These are phyloP conservation scores for Drosophila funebris DNA, from an alignment of 1,140 invertebrate genomes.

Conservation along the genomic window DNA sequence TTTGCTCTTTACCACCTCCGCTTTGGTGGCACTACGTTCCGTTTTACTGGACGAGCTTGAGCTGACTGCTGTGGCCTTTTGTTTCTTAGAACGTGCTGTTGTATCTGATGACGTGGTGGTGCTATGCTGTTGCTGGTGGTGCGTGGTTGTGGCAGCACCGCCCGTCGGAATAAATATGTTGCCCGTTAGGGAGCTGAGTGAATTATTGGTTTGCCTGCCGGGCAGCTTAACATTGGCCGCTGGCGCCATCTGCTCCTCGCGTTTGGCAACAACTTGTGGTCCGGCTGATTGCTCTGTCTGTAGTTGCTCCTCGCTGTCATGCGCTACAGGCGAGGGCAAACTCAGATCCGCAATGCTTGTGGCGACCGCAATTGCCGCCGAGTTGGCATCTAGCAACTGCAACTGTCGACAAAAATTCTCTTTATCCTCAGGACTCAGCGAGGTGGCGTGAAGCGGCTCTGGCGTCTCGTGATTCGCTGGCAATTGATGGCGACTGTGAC, in stretches of 20 bases:
- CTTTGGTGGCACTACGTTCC: slow-evolving; percentile 48
- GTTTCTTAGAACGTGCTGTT: slow-evolving; percentile 61
- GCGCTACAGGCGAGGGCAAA: slow-evolving; percentile 63
- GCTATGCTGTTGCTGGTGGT: slow-evolving; percentile 42
- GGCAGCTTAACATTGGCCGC: slow-evolving; percentile 85
- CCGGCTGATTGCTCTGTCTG: slow-evolving; percentile 17
- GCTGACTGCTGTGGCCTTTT: slow-evolving; percentile 47
- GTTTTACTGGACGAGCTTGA: slow-evolving; percentile 38
- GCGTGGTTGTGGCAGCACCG: slow-evolving; percentile 20
- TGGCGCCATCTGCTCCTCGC: slow-evolving; percentile 75
- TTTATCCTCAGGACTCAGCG: slow-evolving; percentile 80
- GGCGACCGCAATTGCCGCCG: slow-evolving; percentile 74
- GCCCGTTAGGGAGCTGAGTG: slow-evolving; percentile 91
- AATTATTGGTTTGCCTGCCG: slow-evolving; percentile 94
- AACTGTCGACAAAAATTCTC: slow-evolving; percentile 79
- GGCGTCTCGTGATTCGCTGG: slow-evolving; percentile 9
- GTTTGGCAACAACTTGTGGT: slow-evolving; percentile 28
- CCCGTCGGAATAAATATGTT: slow-evolving; percentile 89
- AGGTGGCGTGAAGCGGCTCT: slow-evolving; percentile 39
- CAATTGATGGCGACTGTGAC: slow-evolving; percentile 30
- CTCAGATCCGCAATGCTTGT: slow-evolving; percentile 70
- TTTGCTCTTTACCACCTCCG: slow-evolving; percentile 51
- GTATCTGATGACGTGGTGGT: background rate
- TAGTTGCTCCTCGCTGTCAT: slow-evolving; percentile 54
- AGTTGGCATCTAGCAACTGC: slow-evolving; percentile 66